phyloP scores from a whole-genome alignment of 2,797 vertebrate species.

The Cirrhinus molitorella region DNA sequence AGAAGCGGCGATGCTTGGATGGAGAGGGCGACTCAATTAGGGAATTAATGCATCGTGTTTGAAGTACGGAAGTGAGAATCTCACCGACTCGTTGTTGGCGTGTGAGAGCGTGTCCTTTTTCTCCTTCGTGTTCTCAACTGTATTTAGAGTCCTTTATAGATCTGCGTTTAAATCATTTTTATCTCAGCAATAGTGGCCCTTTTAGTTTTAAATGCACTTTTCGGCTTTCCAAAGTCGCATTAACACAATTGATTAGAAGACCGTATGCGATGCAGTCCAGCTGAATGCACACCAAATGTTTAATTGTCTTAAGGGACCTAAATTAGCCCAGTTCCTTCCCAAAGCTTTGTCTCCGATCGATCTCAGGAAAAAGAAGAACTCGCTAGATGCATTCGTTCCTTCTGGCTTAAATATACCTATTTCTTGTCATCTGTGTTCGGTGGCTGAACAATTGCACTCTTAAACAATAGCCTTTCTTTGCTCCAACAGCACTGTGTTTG shows the following conservation, averaged over 20 bases:
- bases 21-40: conserved; percentile 55
- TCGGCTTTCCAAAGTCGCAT: conserved; percentile 30
- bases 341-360: conserved; percentile 51
- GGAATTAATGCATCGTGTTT: conserved; percentile 47
- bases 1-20: conserved; percentile 37
- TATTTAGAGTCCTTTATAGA: background rate
- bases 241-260: conserved; percentile 41
- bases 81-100: background rate
- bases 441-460: conserved; percentile 55
- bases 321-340: conserved; percentile 51
- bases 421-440: conserved; percentile 54
- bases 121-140: no score
- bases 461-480: conserved; percentile 65
- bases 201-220: background rate
- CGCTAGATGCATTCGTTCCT: conserved; percentile 19
- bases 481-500: conserved; percentile 59
- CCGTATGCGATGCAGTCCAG: background rate
- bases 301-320: conserved; percentile 50
- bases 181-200: background rate
- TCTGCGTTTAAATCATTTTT: conserved; percentile 8
- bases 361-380: conserved; percentile 45
- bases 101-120: background rate
- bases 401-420: conserved; percentile 57
- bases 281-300: conserved; percentile 42
- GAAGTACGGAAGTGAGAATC: conserved; percentile 31